Evolutionary conservation across 2,888 invertebrate species (phyloP).

Genomic region (Syrphus vitripennis): DNA sequence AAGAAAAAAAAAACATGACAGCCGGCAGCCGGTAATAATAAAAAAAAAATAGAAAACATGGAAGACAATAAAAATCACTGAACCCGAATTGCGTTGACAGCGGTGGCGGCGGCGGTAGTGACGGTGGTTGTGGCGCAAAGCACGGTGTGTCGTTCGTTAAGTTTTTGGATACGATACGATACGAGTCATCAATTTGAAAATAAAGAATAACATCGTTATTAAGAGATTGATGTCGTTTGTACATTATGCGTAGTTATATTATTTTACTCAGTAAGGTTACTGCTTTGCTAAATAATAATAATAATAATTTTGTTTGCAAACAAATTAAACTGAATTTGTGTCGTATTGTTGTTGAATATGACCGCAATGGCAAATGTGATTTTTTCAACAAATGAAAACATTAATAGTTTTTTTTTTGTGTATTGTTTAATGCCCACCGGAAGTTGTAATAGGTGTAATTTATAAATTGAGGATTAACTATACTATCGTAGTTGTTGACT

Average conservation of each 20-base stretch:
- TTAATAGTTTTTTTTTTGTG: not conserved
- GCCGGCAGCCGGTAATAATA: slow-evolving; percentile 8
- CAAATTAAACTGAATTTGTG: slow-evolving; percentile 17
- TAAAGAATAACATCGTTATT: not conserved
- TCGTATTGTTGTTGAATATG: not conserved
- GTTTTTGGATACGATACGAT: not conserved
- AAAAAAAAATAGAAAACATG: not conserved
- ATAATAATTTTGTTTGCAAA: slow-evolving; percentile 13
- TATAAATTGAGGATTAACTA: slow-evolving; percentile 16
- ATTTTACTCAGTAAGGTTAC: not conserved
- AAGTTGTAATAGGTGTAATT: slow-evolving; percentile 44
- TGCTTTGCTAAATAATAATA: slow-evolving; percentile 5
- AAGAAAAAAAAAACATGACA: not conserved
- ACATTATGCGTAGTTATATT: not conserved
- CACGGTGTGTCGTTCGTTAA: not conserved
- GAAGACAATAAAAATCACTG: slow-evolving; percentile 30
- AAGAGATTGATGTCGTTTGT: not conserved
- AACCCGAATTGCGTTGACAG: slow-evolving; percentile 1
- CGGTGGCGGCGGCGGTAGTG: not conserved
- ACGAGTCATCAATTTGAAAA: not conserved
- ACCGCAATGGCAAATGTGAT: slow-evolving; percentile 10
- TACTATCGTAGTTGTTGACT: not conserved
- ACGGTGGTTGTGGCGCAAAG: not conserved
- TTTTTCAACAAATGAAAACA: slow-evolving; percentile 10
- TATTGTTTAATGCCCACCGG: slow-evolving; percentile 44